phyloP scores from a whole-genome alignment of 1,140 invertebrate species.

The Zaprionus inermis region DNA sequence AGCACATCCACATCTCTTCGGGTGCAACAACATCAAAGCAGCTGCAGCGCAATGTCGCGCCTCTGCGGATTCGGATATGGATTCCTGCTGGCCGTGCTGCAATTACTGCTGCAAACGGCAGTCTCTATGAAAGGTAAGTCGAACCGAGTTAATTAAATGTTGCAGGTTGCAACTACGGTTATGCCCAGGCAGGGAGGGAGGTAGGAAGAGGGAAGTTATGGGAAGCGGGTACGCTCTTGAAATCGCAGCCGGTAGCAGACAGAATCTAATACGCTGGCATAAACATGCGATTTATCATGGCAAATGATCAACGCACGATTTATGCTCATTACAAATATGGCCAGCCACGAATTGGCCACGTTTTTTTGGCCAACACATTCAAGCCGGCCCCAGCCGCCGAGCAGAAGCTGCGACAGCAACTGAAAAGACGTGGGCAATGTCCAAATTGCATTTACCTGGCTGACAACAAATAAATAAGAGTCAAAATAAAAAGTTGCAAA shows the following conservation, averaged over 20 bases:
- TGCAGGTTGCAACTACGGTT: conserved; percentile 13
- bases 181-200: background rate
- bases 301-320: conserved; percentile 83
- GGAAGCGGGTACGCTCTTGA: background rate
- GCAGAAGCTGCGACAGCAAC: conserved; percentile 43
- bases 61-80: conserved; percentile 60
- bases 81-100: conserved; percentile 63
- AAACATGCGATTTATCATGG: conserved; percentile 81
- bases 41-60: conserved; percentile 72
- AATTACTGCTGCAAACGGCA: conserved; percentile 63
- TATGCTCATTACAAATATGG: conserved; percentile 83
- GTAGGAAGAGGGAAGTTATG: background rate
- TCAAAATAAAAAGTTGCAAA: conserved; percentile 82
- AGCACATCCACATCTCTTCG: background rate
- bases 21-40: conserved; percentile 68
- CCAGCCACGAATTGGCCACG: conserved; percentile 73
- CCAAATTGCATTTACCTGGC: conserved; percentile 79
- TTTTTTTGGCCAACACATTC: conserved; percentile 18
- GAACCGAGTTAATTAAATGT: conserved; percentile 77
- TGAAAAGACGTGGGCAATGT: conserved; percentile 53
- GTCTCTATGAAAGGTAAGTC: conserved; percentile 74
- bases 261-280: conserved; percentile 73
- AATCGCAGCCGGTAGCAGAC: conserved; percentile 55
- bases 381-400: conserved; percentile 12
- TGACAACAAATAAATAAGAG: conserved; percentile 82